Evolutionary conservation across 2,888 invertebrate species (phyloP), one percentile per base, ranked within the genome.

Genomic region (Meliscaeva auricollis): DNA sequence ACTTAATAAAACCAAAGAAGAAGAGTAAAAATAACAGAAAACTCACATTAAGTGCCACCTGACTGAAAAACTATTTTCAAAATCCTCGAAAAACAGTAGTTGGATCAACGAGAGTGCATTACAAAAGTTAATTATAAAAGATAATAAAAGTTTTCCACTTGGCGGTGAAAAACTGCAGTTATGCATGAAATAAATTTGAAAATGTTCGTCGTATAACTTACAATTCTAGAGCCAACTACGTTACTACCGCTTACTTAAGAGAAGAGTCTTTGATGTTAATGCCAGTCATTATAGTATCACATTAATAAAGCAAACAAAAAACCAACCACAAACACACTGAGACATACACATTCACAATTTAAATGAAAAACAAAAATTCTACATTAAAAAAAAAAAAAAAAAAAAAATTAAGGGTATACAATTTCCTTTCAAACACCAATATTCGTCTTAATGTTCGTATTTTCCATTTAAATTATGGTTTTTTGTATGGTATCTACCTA

Each of bases 91-190:
- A 38, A 82, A 60, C 68, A 60, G 66, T 68, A 73, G 52, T 68
- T 73, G 46, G 73, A 62, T 60, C 62, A 48, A 69, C 46, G 17
- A 50, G 44, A 82, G 44, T 82, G 77, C 77, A 82, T 77, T 77
- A 82, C 77, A 35, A 77, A 77, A 82, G 73, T 77, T 82, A 82
- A 82, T 82, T 77, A 73, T 60, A 38, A 77, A 46, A 77, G 82
- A 73, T 68, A 77, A 73, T 68, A 77, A 72, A 82, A 82, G 66
- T 77, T 82, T 77, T 73, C 60, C 75, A 81, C 75, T 80, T 69
- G 68, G 44, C 60, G 68, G 54, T 76, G 77, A 77, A 82, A 41
- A 82, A 73, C 50, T 82, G 66, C 72, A 77, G 60, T 66, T 76
- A 76, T 70, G 70, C 64, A 64, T 72, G 58, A 20, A 9, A 72